Percentiles rank a stretch among this genome's conserved stretches.
Conservation (phyloP, 2,113 vertebrate species). For the Ceyx cyanopectus region DNA sequence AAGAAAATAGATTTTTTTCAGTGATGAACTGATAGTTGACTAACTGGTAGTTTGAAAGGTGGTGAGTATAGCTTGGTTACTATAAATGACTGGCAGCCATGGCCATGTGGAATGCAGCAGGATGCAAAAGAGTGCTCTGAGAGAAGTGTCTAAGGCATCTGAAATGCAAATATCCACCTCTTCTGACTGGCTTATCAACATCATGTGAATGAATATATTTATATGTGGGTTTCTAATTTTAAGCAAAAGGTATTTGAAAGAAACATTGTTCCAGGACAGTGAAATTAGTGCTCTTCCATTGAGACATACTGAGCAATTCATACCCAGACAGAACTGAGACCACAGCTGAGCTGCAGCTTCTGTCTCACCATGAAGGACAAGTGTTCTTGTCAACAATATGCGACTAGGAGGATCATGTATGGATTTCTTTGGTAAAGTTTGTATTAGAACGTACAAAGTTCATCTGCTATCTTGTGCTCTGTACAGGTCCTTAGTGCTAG, state of each 20-base stretch:
- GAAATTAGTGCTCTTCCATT: background rate
- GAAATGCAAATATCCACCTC: background rate
- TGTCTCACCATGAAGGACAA: fast-evolving
- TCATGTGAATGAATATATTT: background rate
- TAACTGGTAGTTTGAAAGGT: background rate
- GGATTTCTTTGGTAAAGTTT: background rate
- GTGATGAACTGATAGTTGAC: background rate
- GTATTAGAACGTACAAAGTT: background rate
- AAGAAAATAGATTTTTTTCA: background rate
- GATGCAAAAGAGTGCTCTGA: background rate
- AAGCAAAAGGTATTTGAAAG: background rate
- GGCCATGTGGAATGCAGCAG: fast-evolving
- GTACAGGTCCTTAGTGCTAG: background rate
- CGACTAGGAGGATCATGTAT: fast-evolving
- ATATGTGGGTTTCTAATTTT: background rate
- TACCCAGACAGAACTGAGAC: background rate
- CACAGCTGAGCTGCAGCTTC: background rate
- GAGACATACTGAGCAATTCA: fast-evolving
- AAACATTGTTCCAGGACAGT: background rate
- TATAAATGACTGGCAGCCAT: background rate
- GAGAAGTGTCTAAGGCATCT: background rate
- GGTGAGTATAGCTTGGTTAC: background rate
- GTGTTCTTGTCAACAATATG: background rate
- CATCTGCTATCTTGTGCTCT: background rate
- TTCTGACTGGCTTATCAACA: background rate